A percentile compares a stretch with the other conserved stretches of the same genome.
Evolutionary conservation across 2,113 vertebrate genomes (phyloP).

Genomic region (Thamnaconus septentrionalis): DNA sequence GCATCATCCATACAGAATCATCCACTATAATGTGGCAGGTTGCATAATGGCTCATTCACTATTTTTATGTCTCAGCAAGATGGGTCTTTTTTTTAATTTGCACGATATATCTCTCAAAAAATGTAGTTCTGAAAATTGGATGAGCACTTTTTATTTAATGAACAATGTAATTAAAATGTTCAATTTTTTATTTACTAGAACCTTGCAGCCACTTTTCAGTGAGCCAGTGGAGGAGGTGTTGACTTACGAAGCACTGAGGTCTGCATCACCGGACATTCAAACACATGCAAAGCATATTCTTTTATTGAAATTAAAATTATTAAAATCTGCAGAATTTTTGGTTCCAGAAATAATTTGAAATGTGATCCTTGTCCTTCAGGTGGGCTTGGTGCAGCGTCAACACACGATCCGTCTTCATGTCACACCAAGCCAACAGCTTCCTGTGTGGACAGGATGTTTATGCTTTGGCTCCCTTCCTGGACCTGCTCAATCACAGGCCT

Average conservation of each 20-base stretch:
- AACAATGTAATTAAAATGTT: not conserved
- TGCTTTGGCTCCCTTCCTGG: conserved; percentile 88
- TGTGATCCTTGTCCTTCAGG: conserved; percentile 14
- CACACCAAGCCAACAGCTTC: conserved; percentile 62
- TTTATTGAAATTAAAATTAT: not conserved
- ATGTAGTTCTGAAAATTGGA: not conserved
- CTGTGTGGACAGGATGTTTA: conserved; percentile 84
- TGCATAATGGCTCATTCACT: not conserved
- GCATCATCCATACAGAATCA: not conserved
- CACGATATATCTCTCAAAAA: not conserved
- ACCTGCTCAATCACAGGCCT: conserved; percentile 92
- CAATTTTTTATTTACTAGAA: conserved; percentile 46
- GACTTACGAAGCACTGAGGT: conserved; percentile 79
- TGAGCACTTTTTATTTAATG: not conserved
- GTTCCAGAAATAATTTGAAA: too few species aligned
- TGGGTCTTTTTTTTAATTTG: too few species aligned
- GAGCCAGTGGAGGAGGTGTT: conserved; percentile 74
- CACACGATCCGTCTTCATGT: conserved; percentile 91
- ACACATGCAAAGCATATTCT: not conserved
- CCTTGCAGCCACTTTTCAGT: conserved; percentile 84
- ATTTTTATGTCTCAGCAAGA: too few species aligned
- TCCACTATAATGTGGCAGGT: not conserved
- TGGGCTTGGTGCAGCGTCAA: conserved; percentile 97
- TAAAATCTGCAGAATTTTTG: too few species aligned
- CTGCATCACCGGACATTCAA: not conserved